These are phyloP conservation scores for Metellina segmentata DNA, from an alignment of 2,888 invertebrate genomes.

Conservation along the genomic window DNA sequence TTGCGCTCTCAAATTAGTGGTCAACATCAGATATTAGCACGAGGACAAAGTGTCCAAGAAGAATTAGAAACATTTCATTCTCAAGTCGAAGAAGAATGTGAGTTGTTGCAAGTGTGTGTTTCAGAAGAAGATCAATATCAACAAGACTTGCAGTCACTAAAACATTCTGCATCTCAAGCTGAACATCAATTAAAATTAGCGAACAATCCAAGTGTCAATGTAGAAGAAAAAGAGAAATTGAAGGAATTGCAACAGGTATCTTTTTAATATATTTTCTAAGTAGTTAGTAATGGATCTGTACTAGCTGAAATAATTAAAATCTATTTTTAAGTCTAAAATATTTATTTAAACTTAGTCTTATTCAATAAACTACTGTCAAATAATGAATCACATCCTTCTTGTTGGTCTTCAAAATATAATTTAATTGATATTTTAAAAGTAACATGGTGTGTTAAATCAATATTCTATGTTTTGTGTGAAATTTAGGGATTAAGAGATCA, in stretches of 20 bases:
- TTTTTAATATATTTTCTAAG: neutral
- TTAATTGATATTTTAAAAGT: too few species aligned
- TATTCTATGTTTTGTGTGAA: conserved; percentile 54
- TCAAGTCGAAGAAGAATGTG: conserved; percentile 85
- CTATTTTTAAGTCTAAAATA: too few species aligned
- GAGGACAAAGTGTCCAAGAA: conserved; percentile 86
- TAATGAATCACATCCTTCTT: too few species aligned
- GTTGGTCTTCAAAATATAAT: too few species aligned
- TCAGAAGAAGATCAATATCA: conserved; percentile 93
- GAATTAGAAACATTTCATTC: conserved; percentile 86
- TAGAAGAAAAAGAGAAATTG: conserved; percentile 73
- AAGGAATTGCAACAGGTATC: conserved; percentile 67
- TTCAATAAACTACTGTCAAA: too few species aligned
- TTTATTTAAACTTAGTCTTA: too few species aligned
- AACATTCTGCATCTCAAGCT: conserved; percentile 91
- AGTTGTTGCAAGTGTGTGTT: conserved; percentile 88
- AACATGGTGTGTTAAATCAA: neutral
- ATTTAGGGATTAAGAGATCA: conserved; percentile 78
- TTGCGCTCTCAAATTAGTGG: conserved; percentile 88
- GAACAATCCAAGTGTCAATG: conserved; percentile 65
- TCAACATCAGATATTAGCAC: conserved; percentile 88
- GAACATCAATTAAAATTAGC: conserved; percentile 89
- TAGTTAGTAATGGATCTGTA: too few species aligned
- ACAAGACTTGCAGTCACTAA: conserved; percentile 91
- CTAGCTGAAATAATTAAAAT: too few species aligned